Conservation (phyloP, 2,797 vertebrate genomes). For the Clamator glandarius region DNA sequence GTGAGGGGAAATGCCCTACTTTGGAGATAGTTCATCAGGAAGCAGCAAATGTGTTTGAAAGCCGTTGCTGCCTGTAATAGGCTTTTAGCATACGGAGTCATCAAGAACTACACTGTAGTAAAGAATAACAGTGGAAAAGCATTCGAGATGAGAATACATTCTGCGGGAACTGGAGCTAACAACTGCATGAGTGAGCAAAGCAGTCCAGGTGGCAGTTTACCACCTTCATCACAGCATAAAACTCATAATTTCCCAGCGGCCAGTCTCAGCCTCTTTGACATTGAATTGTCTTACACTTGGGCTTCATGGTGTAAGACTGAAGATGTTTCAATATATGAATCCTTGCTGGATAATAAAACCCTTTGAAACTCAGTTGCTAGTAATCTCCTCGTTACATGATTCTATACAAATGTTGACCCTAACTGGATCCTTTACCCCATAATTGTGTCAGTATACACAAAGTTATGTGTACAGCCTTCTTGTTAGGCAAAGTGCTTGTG, state of each 20-base stretch:
- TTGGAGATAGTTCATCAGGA: not conserved
- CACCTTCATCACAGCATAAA: fast-evolving
- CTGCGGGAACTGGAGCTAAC: not conserved
- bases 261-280: not conserved
- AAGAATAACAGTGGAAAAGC: not conserved
- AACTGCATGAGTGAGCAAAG: not conserved
- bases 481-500: not conserved
- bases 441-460: not conserved
- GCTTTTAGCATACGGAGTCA: not conserved
- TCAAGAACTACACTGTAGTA: not conserved
- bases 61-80: not conserved
- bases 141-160: not conserved
- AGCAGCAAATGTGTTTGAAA: not conserved
- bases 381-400: not conserved
- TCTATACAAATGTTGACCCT: not conserved
- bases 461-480: not conserved
- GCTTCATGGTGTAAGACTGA: not conserved
- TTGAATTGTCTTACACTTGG: not conserved
- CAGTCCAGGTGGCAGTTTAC: not conserved
- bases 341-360: not conserved
- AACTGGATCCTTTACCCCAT: not conserved
- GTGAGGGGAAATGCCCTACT: not conserved
- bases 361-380: not conserved
- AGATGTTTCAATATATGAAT: not conserved
- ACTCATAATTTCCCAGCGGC: not conserved